Conservation (phyloP, 2,113 vertebrate genomes). For the Phaethon lepturus region DNA sequence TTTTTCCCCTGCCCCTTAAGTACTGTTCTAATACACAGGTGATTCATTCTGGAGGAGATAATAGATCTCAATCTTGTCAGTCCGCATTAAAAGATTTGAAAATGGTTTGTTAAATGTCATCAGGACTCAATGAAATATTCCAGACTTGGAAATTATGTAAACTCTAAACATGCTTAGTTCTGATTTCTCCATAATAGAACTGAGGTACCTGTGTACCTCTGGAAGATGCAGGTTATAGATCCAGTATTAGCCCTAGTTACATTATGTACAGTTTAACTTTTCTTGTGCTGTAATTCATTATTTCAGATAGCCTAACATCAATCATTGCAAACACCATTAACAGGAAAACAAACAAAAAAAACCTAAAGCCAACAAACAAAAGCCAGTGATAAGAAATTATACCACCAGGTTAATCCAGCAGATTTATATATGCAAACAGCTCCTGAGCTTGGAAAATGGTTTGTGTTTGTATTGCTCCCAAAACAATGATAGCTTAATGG, state of each 20-base stretch:
- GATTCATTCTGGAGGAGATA: neutral
- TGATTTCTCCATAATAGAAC: neutral
- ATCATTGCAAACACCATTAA: neutral
- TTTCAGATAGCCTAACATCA: neutral
- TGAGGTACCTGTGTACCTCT: neutral
- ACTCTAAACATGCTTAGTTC: neutral
- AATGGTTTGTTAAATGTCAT: neutral
- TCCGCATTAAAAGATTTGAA: neutral
- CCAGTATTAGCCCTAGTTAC: neutral
- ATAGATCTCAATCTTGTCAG: neutral
- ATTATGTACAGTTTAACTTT: neutral
- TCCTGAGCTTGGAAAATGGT: neutral
- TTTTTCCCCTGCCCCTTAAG: neutral
- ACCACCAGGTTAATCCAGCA: neutral
- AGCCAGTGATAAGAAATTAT: neutral
- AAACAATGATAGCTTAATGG: neutral
- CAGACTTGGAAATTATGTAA: neutral
- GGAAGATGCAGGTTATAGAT: neutral
- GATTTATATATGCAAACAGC: neutral
- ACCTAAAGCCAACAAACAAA: neutral
- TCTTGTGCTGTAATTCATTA: neutral
- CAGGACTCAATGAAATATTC: neutral
- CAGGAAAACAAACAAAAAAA: neutral
- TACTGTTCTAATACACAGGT: neutral
- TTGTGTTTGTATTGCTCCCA: neutral